Percentiles rank a stretch among this genome's conserved stretches.
phyloP scores from a whole-genome alignment of 2,888 invertebrate species.

The Dermolepida albohirtum region DNA sequence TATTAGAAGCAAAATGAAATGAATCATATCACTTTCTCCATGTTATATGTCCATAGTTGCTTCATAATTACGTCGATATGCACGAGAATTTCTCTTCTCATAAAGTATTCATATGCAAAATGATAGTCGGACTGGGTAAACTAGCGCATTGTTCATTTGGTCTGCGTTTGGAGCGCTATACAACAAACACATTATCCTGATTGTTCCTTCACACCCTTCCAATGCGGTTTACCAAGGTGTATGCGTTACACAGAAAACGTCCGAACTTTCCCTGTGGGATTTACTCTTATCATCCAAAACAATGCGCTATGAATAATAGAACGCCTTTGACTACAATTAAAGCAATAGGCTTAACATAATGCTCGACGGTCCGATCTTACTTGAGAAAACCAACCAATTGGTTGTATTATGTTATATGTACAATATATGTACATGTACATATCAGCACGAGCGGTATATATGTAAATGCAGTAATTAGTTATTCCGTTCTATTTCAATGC shows the following conservation, averaged over 20 bases:
- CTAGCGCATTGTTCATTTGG: slow-evolving; percentile 31
- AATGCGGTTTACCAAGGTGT: slow-evolving; percentile 26
- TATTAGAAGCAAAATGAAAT: too few species aligned
- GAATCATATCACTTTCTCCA: too few species aligned
- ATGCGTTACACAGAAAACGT: neutral
- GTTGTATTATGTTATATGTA: slow-evolving; percentile 5
- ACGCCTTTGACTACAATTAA: slow-evolving; percentile 34
- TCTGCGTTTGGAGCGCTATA: slow-evolving; percentile 9
- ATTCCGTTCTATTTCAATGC: too few species aligned
- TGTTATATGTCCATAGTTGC: too few species aligned
- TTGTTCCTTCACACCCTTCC: slow-evolving; percentile 31
- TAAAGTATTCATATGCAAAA: slow-evolving; percentile 4
- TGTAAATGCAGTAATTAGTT: too few species aligned
- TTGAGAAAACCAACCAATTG: neutral
- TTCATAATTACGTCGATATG: too few species aligned
- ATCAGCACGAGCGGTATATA: neutral
- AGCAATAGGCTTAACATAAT: slow-evolving; percentile 24
- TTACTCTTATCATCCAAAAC: slow-evolving; percentile 34
- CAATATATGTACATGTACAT: neutral
- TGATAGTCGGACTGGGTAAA: slow-evolving; percentile 9
- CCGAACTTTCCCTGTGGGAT: slow-evolving; percentile 6
- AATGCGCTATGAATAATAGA: slow-evolving; percentile 37
- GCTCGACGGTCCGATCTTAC: slow-evolving; percentile 2
- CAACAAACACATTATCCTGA: slow-evolving; percentile 27
- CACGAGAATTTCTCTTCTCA: too few species aligned